Evolutionary conservation across 2,113 vertebrate species (phyloP), one percentile per base, ranked within the genome.

Genomic region (Nothocercus nigrocapillus): DNA sequence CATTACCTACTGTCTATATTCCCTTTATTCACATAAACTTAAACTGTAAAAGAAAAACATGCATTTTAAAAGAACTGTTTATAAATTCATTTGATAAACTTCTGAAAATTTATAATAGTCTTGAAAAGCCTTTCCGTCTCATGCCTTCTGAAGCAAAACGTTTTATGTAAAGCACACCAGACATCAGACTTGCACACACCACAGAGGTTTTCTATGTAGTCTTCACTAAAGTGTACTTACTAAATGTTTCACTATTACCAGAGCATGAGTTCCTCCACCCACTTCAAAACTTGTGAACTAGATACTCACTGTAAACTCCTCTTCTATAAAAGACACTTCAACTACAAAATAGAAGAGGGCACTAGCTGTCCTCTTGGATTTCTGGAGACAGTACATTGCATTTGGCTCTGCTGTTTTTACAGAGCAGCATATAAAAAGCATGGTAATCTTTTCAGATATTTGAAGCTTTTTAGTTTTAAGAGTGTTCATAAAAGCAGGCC

Each of bases 121-220:
- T n/a, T 61, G 66, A 97, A 96, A 73, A 92, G 56, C 54, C 89
- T 75, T 72, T 73, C 61, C 75, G 78, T 59, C 95, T 93, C 94
- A 93, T 96, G 97, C 95, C 95, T 97, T 93, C 93, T 93, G 95
- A 95, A 95, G 95, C 92, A 96, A 95, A 97, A 96, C 95, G 96
- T 83, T 90, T 86, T n/a, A 62, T 34, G 34, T 93, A 95, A 97
- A 98, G 97, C 97, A 98, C 98, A 98, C 95, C 64, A 94, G 78
- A 98, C 98, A 98, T 99, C 99, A 96, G 98, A 98, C 97, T 95
- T 96, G 97, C 98, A 99, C 98, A 99, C 94, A 96, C 98, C 99
- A 97, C 72, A 14, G 44, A 97, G 99, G 98, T 99, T 99, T 99
- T 97, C 98, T 98, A 99, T 97, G 98, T 97, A 98, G 96, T 97